These are phyloP conservation scores for Nerophis lumbriciformis DNA, from an alignment of 2,113 vertebrate genomes.

Conservation along the genomic window DNA sequence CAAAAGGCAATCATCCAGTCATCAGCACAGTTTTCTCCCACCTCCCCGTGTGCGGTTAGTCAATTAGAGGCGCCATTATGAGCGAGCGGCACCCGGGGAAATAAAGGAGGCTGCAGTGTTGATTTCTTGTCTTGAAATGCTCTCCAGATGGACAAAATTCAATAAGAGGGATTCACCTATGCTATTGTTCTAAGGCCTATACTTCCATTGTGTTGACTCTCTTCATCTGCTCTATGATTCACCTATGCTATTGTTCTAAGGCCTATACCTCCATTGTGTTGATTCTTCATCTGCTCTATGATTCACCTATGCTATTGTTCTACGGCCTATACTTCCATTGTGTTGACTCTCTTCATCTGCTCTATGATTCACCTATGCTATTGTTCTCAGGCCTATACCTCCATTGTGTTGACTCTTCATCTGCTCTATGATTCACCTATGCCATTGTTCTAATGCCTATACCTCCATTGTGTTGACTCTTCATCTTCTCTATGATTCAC, in stretches of 20 bases:
- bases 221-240: conserved; percentile 30
- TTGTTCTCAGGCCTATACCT: too few relatives aligned
- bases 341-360: too few relatives aligned
- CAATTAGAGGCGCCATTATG: conserved; percentile 69
- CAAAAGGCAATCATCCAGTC: conserved; percentile 52
- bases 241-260: too few relatives aligned
- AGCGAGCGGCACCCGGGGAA: conserved; percentile 58
- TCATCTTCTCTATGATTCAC: too few relatives aligned
- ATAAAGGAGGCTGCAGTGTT: conserved; percentile 50
- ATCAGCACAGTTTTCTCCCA: conserved; percentile 28
- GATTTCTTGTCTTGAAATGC: conserved; percentile 58
- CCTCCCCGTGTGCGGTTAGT: conserved; percentile 48
- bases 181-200: too few relatives aligned
- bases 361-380: too few relatives aligned
- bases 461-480: too few relatives aligned
- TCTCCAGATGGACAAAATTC: conserved; percentile 55
- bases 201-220: conserved; percentile 41
- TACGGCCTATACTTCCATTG: too few relatives aligned
- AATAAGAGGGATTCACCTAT: conserved; percentile 62
- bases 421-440: too few relatives aligned
- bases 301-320: too few relatives aligned
- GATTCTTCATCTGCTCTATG: conserved; percentile 39
- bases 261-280: conserved; percentile 28
- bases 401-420: too few relatives aligned
- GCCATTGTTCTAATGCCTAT: too few relatives aligned